Base-by-base conservation (phyloP, 1,140 invertebrate genomes). In the Drosophila triauraria region DNA sequence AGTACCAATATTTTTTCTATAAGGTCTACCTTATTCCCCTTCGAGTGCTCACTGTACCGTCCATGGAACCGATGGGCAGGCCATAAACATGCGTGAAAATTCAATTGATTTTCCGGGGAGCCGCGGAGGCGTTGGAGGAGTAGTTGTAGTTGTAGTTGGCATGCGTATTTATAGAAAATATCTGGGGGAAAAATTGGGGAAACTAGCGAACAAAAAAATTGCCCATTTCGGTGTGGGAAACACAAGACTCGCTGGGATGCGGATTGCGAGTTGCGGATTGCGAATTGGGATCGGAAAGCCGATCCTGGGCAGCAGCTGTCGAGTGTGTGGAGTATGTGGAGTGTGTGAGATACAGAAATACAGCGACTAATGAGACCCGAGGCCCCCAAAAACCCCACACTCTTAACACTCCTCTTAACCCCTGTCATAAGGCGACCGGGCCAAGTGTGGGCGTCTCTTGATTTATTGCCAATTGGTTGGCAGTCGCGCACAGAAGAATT, bases 31-130 rank as follows among this genome's bases (percentile, higher is more conserved):
- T 30, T 30, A 30, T 7, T 30, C 27, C 27, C 27, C 12, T 53
- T 47, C 12, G 12, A 38, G 38, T 38, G 10, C 23, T 15, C 44
- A 72, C 53, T 72, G 68, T 72, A 72, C 27, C 43, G 38, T 43
- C 48, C 30, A 60, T 56, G 51, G 61, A 58, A 58, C 42, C 53
- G n/a, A 35, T 58, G 61, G 48, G 44, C 48, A 53, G 54, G 25
- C 59, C 63, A 87, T 88, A 88, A 87, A 88, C 80, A 87, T 88
- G 80, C 83, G 83, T 86, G 84, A 88, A 86, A 86, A 84, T 88
- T 88, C 84, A 87, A 87, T 87, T 87, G 84, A 87, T 87, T 87
- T 88, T 84, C 60, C 58, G 56, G 69, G 68, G 43, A 43, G 68
- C 32, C 7, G 35, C 23, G n/a, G 25, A 30, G 27, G 15, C 7